Conservation (phyloP, 2,888 invertebrate genomes). For the Drosophila tripunctata region DNA sequence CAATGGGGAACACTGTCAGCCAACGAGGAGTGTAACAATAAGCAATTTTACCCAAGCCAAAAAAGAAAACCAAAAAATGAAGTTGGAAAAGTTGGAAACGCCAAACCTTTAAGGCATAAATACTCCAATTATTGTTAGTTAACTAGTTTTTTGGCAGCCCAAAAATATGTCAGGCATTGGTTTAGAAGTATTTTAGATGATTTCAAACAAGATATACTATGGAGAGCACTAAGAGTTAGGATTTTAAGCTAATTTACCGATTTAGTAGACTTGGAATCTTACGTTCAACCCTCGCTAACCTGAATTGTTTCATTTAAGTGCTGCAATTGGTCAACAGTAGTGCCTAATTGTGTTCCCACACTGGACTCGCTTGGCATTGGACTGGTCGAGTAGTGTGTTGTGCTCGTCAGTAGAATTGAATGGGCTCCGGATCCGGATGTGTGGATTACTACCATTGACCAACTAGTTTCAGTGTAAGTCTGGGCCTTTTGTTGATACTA, state of each 20-base stretch:
- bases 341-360: conserved; percentile 39
- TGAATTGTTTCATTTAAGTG: conserved; percentile 46
- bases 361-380: neutral
- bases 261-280: neutral
- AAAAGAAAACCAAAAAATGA: too few relatives aligned
- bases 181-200: neutral
- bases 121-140: neutral
- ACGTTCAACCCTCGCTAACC: conserved; percentile 16
- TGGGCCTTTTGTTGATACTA: conserved; percentile 51
- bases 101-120: conserved; percentile 2
- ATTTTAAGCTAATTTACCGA: neutral
- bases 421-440: conserved; percentile 66
- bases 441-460: conserved; percentile 51
- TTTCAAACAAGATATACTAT: neutral
- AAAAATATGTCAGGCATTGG: neutral
- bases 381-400: conserved; percentile 8
- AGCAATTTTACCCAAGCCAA: conserved; percentile 1
- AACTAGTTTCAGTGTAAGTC: conserved; percentile 24
- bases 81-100: neutral
- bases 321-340: conserved; percentile 54
- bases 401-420: conserved; percentile 41
- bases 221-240: neutral
- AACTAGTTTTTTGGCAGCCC: neutral
- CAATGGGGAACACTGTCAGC: conserved; percentile 8
- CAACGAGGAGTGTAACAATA: conserved; percentile 28